Base-by-base conservation (phyloP, 2,888 invertebrate genomes). In the Neoitamus cyanurus region DNA sequence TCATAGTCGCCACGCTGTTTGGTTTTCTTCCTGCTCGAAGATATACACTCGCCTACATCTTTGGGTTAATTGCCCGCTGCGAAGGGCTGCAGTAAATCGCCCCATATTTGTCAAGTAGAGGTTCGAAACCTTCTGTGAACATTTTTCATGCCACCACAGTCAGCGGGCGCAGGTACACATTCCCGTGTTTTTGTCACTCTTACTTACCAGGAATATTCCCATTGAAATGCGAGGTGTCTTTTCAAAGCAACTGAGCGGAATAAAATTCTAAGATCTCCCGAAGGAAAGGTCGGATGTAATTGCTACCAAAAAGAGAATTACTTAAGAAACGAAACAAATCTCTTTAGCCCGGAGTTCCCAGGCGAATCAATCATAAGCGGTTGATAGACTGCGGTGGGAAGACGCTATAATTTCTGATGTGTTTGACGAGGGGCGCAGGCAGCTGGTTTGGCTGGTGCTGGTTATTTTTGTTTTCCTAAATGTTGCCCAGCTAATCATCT, bases 61-160 rank as follows among this genome's bases (percentile, higher is more conserved):
- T 70, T 13, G 28, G n/a, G 34, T 70, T 70, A 70, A 70, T 70
- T 70, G 70, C 70, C 70, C n/a, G 70, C 70, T 70, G 70, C 11
- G 70, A 31, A 58, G 31, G 70, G 34, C 70, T 31, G n/a, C 1
- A 70, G n/a, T 34, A 34, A 70, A 70, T 70, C 70, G 70, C n/a
- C 70, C 13, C 30, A 30, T 70, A 70, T 30, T 70, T 13, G 30
- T 31, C 31, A 31, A 30, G 34, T 9, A 70, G 31, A 34, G 70
- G 70, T 70, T 31, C 25, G 7, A 70, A 30, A 70, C 30, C 31
- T 70, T 30, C n/a, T 70, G 7, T 25, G 28, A 31, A 30, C 4
- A 30, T 28, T 13, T n/a, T 31, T 70, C 70, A 1, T 30, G 13
- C 34, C 4, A 5, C n/a, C 31, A 30, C n/a, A 0, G n/a, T 31